Conservation (phyloP, 2,888 invertebrate genomes). For the Disparrhopalites patrizii region DNA sequence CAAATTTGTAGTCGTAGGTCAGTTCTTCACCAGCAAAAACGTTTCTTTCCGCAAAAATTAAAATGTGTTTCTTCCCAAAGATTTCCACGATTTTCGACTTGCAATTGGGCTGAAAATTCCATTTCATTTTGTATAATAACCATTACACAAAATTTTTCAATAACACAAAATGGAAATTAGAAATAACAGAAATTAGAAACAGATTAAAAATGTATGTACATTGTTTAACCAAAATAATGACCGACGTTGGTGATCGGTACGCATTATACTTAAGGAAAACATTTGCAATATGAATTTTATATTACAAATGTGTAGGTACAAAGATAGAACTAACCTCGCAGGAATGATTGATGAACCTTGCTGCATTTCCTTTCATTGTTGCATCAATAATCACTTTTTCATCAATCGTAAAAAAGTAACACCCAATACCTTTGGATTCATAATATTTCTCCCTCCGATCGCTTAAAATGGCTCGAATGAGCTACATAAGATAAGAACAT, state of each 20-base stretch:
- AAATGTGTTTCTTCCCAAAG: constrained; percentile 90
- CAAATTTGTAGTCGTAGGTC: constrained; percentile 97
- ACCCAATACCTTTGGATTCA: constrained; percentile 89
- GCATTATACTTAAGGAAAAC: not conserved
- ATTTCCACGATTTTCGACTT: constrained; percentile 94
- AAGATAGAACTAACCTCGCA: constrained; percentile 97
- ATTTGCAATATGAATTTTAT: no score
- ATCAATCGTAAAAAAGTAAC: constrained; percentile 97
- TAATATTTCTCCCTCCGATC: constrained; percentile 91
- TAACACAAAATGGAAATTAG: no score
- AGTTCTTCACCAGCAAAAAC: constrained; percentile 90
- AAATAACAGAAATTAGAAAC: constrained; percentile 1
- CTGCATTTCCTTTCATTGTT: constrained; percentile 96
- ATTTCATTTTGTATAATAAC: no score
- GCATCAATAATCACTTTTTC: constrained; percentile 74
- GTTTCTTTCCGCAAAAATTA: constrained; percentile 85
- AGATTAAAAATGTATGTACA: not conserved
- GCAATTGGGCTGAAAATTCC: constrained; percentile 94
- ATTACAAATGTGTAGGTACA: no score
- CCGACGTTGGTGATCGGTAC: not conserved
- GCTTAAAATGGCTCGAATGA: constrained; percentile 84
- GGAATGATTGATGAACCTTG: constrained; percentile 97
- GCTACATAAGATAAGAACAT: constrained; percentile 56
- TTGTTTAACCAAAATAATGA: not conserved
- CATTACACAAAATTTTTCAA: no score